Percentiles rank a stretch among this genome's conserved stretches.
Evolutionary conservation across 2,888 invertebrate genomes (phyloP).

Genomic region (Gymnoscelis rufifasciata): DNA sequence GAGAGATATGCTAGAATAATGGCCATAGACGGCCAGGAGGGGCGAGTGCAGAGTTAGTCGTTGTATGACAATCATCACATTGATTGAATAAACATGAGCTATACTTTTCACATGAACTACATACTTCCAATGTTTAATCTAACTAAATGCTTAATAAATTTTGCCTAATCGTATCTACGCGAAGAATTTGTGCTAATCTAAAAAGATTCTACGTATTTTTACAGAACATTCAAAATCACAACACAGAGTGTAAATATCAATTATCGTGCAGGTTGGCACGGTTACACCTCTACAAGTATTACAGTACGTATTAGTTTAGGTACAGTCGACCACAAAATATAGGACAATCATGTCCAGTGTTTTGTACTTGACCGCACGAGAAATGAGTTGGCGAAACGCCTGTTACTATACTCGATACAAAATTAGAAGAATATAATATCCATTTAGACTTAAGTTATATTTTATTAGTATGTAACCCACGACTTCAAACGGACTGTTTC

Average conservation of each 20-base stretch:
- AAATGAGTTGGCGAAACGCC: slow-evolving; percentile 32
- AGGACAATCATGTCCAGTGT: slow-evolving; percentile 17
- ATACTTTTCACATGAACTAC: slow-evolving; percentile 66
- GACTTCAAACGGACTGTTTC: background rate
- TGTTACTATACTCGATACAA: slow-evolving; percentile 64
- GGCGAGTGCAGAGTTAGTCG: slow-evolving; percentile 63
- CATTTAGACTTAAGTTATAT: slow-evolving; percentile 75
- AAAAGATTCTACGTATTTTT: slow-evolving; percentile 73
- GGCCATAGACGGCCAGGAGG: slow-evolving; percentile 35
- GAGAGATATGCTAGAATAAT: slow-evolving; percentile 74
- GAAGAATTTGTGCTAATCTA: slow-evolving; percentile 78
- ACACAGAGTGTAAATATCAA: slow-evolving; percentile 80
- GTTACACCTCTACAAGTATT: slow-evolving; percentile 60
- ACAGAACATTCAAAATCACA: slow-evolving; percentile 80
- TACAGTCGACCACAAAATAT: slow-evolving; percentile 28
- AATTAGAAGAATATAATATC: slow-evolving; percentile 79
- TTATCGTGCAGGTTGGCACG: slow-evolving; percentile 72
- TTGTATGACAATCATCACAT: slow-evolving; percentile 76
- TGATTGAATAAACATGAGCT: slow-evolving; percentile 71
- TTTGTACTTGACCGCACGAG: slow-evolving; percentile 22
- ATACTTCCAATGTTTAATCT: slow-evolving; percentile 58
- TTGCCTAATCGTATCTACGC: slow-evolving; percentile 74
- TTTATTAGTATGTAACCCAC: slow-evolving; percentile 39
- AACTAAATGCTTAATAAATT: slow-evolving; percentile 72
- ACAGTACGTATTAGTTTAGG: slow-evolving; percentile 61